Evolutionary conservation across 1,140 invertebrate species (phyloP).

Genomic region (Choristoneura fumiferana): DNA sequence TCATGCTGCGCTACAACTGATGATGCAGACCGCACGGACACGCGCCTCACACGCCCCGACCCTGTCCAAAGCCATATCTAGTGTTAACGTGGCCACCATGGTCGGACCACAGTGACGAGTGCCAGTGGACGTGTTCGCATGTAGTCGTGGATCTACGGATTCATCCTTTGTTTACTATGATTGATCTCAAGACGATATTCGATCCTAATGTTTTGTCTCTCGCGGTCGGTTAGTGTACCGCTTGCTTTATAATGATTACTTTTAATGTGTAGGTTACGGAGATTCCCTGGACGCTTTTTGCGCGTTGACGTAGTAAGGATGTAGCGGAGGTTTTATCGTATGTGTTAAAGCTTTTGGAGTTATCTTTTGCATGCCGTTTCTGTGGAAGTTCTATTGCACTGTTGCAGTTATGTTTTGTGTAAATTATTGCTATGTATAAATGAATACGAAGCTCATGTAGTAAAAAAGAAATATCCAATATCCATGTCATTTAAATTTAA

Average conservation of each 20-base stretch:
- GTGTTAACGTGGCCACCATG: too few relatives aligned
- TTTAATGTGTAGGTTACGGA: conserved; percentile 54
- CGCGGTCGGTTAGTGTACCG: conserved; percentile 56
- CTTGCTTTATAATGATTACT: conserved; percentile 49
- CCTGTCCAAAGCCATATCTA: conserved; percentile 24
- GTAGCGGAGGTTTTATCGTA: conserved; percentile 31
- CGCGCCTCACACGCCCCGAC: too few relatives aligned
- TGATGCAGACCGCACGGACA: too few relatives aligned
- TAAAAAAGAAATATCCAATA: conserved; percentile 35
- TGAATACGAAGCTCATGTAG: conserved; percentile 53
- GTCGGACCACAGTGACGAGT: too few relatives aligned
- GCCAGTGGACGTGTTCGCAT: conserved; percentile 44
- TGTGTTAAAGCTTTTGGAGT: conserved; percentile 43
- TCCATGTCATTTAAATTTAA: conserved; percentile 40
- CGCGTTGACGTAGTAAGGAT: conserved; percentile 66
- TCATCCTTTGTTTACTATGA: conserved; percentile 62
- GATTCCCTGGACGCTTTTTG: conserved; percentile 67
- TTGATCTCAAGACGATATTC: conserved; percentile 75
- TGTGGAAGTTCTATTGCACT: conserved; percentile 61
- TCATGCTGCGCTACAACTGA: conserved; percentile 44
- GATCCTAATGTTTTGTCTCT: conserved; percentile 67
- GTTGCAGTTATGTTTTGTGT: conserved; percentile 65
- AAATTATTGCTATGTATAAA: conserved; percentile 69
- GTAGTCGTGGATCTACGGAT: conserved; percentile 46
- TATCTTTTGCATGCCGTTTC: conserved; percentile 62